phyloP scores from a whole-genome alignment of 2,888 invertebrate species.

The Danaus chrysippus region DNA sequence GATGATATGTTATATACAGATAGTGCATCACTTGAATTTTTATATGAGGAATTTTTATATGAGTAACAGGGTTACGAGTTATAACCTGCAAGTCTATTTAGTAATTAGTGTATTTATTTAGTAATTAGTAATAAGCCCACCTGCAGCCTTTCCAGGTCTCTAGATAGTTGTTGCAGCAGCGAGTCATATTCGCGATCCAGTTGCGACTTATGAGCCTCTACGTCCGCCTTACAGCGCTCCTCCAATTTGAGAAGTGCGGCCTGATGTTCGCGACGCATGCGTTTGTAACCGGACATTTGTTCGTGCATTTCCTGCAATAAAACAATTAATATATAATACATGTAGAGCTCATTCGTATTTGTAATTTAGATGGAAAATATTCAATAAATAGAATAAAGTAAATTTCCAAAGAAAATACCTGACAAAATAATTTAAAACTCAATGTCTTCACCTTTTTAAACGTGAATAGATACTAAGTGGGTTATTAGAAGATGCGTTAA shows the following conservation, averaged over 20 bases:
- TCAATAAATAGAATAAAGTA: too few relatives aligned
- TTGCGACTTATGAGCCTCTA: conserved; percentile 96
- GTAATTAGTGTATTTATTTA: not conserved
- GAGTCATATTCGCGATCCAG: conserved; percentile 98
- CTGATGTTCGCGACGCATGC: conserved; percentile 98
- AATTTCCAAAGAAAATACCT: too few relatives aligned
- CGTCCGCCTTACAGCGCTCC: conserved; percentile 96
- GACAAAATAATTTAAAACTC: too few relatives aligned
- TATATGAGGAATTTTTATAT: too few relatives aligned
- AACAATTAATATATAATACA: not conserved
- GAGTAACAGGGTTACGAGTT: too few relatives aligned
- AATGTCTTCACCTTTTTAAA: too few relatives aligned
- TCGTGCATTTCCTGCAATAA: conserved; percentile 95
- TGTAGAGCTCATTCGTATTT: too few relatives aligned
- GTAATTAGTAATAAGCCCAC: conserved; percentile 49
- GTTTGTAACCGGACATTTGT: conserved; percentile 99
- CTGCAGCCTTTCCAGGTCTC: conserved; percentile 94
- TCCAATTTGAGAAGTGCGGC: conserved; percentile 96
- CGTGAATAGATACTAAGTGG: not conserved
- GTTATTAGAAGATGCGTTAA: too few relatives aligned
- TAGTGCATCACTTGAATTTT: too few relatives aligned
- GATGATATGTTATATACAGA: not conserved
- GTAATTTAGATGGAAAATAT: too few relatives aligned
- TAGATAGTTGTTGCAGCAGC: conserved; percentile 92
- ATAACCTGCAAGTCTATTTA: not conserved